A percentile compares a stretch with the other conserved stretches of the same genome.
phyloP scores from a whole-genome alignment of 1,140 invertebrate genomes.

The Trypoxylus dichotomus region DNA sequence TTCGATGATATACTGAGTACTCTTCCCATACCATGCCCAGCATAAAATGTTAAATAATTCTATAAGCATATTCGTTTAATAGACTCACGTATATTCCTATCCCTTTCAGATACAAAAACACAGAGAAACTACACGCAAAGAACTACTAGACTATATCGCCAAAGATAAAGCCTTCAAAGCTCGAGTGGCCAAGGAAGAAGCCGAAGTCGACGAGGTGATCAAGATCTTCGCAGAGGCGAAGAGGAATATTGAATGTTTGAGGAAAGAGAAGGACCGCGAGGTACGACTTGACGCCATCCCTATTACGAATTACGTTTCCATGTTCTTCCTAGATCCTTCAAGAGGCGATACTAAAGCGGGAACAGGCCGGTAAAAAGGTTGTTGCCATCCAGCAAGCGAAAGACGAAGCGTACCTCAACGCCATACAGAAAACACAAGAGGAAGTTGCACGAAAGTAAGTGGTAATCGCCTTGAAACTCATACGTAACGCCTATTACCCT shows the following conservation, averaged over 20 bases:
- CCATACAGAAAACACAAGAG: constrained; percentile 36
- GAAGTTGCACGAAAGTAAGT: neutral
- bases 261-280: constrained; percentile 40
- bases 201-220: constrained; percentile 45
- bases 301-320: neutral
- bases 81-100: neutral
- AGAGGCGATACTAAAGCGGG: constrained; percentile 29
- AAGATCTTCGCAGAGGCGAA: constrained; percentile 42
- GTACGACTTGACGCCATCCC: constrained; percentile 29
- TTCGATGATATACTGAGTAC: too few species aligned
- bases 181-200: constrained; percentile 39
- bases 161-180: constrained; percentile 37
- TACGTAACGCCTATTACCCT: neutral
- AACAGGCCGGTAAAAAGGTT: constrained; percentile 33
- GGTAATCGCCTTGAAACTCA: neutral
- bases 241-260: constrained; percentile 42
- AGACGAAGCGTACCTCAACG: constrained; percentile 38
- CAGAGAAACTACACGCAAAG: constrained; percentile 49
- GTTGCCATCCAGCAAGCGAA: constrained; percentile 36
- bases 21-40: too few species aligned
- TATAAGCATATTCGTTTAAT: too few species aligned
- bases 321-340: constrained; percentile 25
- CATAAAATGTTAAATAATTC: too few species aligned
- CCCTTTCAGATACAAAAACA: neutral
- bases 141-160: constrained; percentile 33